phyloP scores from a whole-genome alignment of 2,113 vertebrate species.

The Cygnus atratus region DNA sequence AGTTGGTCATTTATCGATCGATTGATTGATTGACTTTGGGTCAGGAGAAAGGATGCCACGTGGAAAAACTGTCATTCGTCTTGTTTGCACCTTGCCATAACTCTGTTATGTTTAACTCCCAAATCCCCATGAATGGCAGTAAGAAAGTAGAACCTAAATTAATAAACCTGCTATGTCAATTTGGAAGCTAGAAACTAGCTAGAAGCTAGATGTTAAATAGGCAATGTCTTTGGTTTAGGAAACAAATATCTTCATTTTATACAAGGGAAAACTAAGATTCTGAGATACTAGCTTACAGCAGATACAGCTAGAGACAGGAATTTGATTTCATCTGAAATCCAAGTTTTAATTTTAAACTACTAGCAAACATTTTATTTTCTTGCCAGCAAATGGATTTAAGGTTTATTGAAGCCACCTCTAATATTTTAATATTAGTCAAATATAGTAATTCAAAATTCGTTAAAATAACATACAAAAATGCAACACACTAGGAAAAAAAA shows the following conservation, averaged over 20 bases:
- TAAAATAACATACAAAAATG: background rate
- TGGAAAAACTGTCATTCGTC: background rate
- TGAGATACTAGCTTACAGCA: background rate
- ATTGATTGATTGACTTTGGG: background rate
- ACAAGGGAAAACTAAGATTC: background rate
- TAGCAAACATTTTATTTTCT: background rate
- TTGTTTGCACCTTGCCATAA: background rate
- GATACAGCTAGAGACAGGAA: background rate
- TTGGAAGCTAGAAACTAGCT: fast-evolving
- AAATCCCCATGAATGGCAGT: background rate
- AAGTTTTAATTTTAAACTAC: background rate
- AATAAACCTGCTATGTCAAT: fast-evolving
- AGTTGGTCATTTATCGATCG: background rate
- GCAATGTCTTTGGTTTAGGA: background rate
- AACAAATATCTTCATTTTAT: background rate
- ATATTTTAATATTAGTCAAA: background rate
- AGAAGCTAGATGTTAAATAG: background rate
- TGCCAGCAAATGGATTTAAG: background rate
- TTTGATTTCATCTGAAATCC: background rate
- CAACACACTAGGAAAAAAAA: background rate
- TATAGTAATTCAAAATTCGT: background rate
- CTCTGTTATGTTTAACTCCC: background rate
- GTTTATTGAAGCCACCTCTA: background rate
- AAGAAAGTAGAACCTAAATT: background rate
- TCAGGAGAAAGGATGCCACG: background rate